These are phyloP conservation scores for Miltochrista miniata DNA, from an alignment of 2,888 invertebrate species.

Conservation along the genomic window DNA sequence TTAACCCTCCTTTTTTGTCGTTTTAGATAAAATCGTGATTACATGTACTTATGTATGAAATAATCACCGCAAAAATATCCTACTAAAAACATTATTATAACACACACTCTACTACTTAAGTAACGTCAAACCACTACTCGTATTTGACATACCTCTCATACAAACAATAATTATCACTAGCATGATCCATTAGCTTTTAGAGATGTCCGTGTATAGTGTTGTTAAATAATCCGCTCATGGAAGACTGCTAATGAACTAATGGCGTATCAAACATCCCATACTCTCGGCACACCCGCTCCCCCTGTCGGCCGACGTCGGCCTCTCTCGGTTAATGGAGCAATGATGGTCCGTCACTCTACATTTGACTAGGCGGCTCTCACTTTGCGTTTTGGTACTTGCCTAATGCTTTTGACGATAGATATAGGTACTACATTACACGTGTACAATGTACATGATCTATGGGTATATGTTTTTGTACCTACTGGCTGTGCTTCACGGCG, in stretches of 20 bases:
- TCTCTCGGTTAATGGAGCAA: slow-evolving; percentile 73
- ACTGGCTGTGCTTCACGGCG: no score
- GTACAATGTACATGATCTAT: not conserved
- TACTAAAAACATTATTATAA: not conserved
- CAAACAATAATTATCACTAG: slow-evolving; percentile 35
- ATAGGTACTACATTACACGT: slow-evolving; percentile 45
- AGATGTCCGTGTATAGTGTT: slow-evolving; percentile 42
- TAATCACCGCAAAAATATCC: not conserved
- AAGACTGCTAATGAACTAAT: slow-evolving; percentile 78
- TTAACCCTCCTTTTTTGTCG: no score
- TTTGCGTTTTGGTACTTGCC: slow-evolving; percentile 62
- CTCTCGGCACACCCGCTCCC: slow-evolving; percentile 41
- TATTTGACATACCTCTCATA: slow-evolving; percentile 22
- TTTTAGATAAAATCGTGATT: no score
- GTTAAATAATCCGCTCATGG: slow-evolving; percentile 47
- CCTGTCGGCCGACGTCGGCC: slow-evolving; percentile 39
- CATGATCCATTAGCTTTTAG: slow-evolving; percentile 42
- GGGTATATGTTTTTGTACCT: not conserved
- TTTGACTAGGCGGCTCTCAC: slow-evolving; percentile 80
- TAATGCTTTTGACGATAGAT: slow-evolving; percentile 58
- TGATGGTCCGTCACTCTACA: slow-evolving; percentile 80
- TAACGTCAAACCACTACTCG: slow-evolving; percentile 19
- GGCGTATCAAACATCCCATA: slow-evolving; percentile 73
- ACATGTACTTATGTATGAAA: not conserved
- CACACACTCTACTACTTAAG: slow-evolving; percentile 10